Percentiles rank a stretch among this genome's conserved stretches.
Evolutionary conservation across 2,888 invertebrate species (phyloP).

Genomic region (Glyphotaelius pellucidus): DNA sequence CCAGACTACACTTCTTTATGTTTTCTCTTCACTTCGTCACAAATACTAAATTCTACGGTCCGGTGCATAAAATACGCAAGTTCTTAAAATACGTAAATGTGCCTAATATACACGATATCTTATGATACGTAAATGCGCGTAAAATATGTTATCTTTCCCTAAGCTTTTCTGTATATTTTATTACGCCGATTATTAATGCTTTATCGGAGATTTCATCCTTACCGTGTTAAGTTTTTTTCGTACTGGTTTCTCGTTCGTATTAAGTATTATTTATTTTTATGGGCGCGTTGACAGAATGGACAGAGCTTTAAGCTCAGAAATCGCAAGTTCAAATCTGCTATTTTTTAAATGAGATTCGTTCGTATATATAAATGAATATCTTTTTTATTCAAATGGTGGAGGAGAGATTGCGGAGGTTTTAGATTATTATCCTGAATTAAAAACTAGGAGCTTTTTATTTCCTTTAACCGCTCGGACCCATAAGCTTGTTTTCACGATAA

Average conservation of each 20-base stretch:
- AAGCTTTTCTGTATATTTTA: background rate
- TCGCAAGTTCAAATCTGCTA: background rate
- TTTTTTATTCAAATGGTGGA: background rate
- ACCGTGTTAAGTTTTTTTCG: background rate
- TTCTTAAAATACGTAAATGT: background rate
- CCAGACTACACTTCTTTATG: background rate
- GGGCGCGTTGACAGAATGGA: background rate
- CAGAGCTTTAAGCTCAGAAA: background rate
- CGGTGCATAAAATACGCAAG: background rate
- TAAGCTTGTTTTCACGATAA: too few relatives aligned
- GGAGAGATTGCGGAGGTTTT: background rate
- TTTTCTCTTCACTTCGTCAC: background rate
- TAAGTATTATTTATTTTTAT: background rate
- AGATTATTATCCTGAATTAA: too few relatives aligned
- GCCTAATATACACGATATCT: background rate
- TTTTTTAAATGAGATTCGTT: background rate
- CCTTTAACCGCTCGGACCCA: too few relatives aligned
- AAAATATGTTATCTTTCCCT: background rate
- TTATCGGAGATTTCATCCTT: background rate
- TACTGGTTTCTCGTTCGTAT: background rate
- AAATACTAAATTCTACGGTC: background rate
- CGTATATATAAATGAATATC: background rate
- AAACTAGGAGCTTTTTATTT: too few relatives aligned
- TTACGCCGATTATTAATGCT: background rate
- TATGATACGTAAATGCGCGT: background rate